Evolutionary conservation across 2,113 vertebrate species (phyloP), one percentile per base, ranked within the genome.

Genomic region (Mustela lutreola): DNA sequence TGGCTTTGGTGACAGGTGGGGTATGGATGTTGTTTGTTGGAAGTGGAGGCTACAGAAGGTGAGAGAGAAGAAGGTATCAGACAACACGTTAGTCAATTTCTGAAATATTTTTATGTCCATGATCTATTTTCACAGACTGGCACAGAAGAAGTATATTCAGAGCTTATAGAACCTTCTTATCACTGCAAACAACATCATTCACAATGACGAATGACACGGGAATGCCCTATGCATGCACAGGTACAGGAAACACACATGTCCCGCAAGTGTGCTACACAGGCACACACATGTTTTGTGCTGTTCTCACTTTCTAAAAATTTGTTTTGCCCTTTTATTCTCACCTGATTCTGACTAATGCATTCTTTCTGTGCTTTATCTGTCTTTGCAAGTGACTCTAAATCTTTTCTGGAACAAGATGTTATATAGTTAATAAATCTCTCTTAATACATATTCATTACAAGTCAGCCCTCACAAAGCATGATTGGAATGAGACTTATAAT

Each of bases 401-500:
- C 24, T 12, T 73, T 92, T 92, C n/a, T 75, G 65, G 70, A 97
- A 87, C 39, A 89, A 94, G 70, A 79, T 53, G 31, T 31, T 90
- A 31, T 31, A 75, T 11, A 67, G 28, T 78, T 31, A 89, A 83
- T 92, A 70, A 48, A 63, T 86, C 75, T 80, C 60, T 33, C 53
- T 76, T 67, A 65, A 63, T 91, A 48, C 9, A 11, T 92, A 79
- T 71, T 87, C 50, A 83, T 95, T 87, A 12, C 15, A 92, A 90
- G 33, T 85, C 84, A 96, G 78, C 19, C 39, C 19, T 96, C 75
- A 91, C 1, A 21, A 97, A 92, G 67, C 92, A 94, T 79, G 53
- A 79, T 50, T 89, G 65, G 36, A 91, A 83, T 33, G 33, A 89
- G 48, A 28, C 36, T 58, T 81, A 22, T 11, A 93, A 50, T 67